Percentiles rank a stretch among this genome's conserved stretches.
Conservation (phyloP, 37 sponge, comb jelly and placozoan genomes). For the Corticium candelabrum region DNA sequence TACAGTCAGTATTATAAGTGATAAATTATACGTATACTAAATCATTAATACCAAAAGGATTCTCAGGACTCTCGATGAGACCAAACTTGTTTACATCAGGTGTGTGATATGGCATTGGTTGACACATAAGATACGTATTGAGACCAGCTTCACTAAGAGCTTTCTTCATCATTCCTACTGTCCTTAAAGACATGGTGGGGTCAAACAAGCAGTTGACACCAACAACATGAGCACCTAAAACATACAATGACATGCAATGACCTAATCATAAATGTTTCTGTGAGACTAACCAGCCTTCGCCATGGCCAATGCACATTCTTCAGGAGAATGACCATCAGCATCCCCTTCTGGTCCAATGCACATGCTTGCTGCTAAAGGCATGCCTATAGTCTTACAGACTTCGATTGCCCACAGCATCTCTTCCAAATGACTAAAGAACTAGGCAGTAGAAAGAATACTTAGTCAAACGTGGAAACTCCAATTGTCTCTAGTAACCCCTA, state of each 20-base stretch:
- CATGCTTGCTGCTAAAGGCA: conserved; percentile 22
- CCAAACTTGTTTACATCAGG: conserved; percentile 27
- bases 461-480: too few relatives aligned
- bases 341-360: conserved; percentile 27
- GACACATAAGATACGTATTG: conserved; percentile 22
- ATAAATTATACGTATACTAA: background rate
- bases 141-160: conserved; percentile 21
- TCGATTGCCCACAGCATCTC: conserved; percentile 36
- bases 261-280: background rate
- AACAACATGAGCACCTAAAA: conserved; percentile 28
- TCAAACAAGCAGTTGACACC: conserved; percentile 42
- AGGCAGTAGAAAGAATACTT: background rate
- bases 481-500: too few relatives aligned
- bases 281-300: conserved; percentile 18
- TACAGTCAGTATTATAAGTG: background rate
- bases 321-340: conserved; percentile 23
- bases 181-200: conserved; percentile 12
- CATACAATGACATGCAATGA: too few relatives aligned
- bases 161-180: conserved; percentile 14
- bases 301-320: conserved; percentile 23
- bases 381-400: conserved; percentile 19
- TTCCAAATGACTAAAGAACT: conserved; percentile 36
- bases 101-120: conserved; percentile 25
- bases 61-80: conserved; percentile 30
- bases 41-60: conserved; percentile 20